These are phyloP conservation scores for Macropodus opercularis DNA, from an alignment of 2,797 vertebrate species.

Conservation along the genomic window DNA sequence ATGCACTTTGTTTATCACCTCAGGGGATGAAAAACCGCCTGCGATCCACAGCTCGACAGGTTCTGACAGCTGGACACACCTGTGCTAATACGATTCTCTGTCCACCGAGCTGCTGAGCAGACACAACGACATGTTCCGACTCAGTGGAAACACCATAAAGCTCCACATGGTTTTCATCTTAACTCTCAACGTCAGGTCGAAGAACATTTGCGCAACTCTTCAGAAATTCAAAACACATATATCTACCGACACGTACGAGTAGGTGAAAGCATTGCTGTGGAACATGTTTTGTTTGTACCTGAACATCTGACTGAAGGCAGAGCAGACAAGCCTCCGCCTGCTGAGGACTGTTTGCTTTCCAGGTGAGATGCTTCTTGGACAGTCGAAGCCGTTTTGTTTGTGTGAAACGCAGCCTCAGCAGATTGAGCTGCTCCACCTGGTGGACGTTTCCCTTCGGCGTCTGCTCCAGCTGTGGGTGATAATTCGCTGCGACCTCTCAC, in stretches of 20 bases:
- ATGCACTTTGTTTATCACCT: conserved; percentile 33
- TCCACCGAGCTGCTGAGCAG: no score
- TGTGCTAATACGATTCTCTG: no score
- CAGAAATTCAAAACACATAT: no score
- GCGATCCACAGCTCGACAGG: conserved; percentile 17
- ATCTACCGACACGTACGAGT: not conserved
- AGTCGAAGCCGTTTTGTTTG: not conserved
- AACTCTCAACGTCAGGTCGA: no score
- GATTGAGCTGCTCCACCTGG: conserved; percentile 53
- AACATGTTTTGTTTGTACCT: no score
- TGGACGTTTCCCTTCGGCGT: conserved; percentile 33
- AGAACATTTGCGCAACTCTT: no score
- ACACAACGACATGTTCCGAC: not conserved
- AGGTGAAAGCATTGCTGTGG: not conserved
- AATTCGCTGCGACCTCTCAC: conserved; percentile 8
- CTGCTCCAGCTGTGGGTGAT: conserved; percentile 12
- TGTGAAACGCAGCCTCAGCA: not conserved
- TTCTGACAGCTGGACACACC: not conserved
- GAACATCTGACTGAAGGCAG: not conserved
- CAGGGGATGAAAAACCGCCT: conserved; percentile 16
- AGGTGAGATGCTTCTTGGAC: not conserved
- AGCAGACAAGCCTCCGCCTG: not conserved
- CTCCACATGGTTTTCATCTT: not conserved
- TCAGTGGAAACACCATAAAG: not conserved
- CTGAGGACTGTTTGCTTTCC: not conserved